phyloP scores from a whole-genome alignment of 2,113 vertebrate genomes.

The Varanus komodoensis region DNA sequence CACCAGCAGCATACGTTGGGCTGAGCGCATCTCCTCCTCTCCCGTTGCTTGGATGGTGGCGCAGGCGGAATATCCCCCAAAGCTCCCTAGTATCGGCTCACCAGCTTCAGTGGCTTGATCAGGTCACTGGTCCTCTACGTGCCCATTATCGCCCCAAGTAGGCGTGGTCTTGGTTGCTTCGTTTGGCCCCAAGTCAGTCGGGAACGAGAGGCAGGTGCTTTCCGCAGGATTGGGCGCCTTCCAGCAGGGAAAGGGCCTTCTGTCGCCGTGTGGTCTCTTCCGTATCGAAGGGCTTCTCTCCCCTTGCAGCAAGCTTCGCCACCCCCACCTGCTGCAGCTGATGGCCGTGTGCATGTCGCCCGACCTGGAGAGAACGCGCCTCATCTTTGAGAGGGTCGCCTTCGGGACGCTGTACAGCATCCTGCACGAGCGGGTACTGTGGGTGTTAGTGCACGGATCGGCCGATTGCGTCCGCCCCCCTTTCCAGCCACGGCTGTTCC shows the following conservation, averaged over 20 bases:
- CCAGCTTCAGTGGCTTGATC: not conserved
- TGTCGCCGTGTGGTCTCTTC: not conserved
- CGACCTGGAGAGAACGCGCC: slow-evolving; percentile 74
- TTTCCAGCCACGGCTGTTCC: too few relatives aligned
- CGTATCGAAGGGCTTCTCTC: not conserved
- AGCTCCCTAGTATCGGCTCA: not conserved
- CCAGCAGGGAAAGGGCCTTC: not conserved
- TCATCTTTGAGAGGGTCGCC: slow-evolving; percentile 80
- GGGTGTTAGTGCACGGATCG: not conserved
- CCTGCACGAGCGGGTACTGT: slow-evolving; percentile 80
- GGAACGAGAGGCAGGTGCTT: not conserved
- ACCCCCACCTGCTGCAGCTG: slow-evolving; percentile 80
- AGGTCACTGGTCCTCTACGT: not conserved
- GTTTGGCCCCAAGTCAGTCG: not conserved
- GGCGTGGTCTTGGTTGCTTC: not conserved
- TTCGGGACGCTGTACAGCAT: slow-evolving; percentile 80
- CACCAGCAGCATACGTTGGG: not conserved
- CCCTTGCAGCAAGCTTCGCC: slow-evolving; percentile 75
- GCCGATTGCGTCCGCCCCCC: too few relatives aligned
- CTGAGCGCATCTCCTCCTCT: not conserved
- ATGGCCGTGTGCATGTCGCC: slow-evolving; percentile 79
- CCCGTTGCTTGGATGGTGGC: too few relatives aligned
- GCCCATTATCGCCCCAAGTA: not conserved
- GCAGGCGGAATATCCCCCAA: not conserved
- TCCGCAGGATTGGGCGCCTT: too few relatives aligned